Evolutionary conservation across 2,888 invertebrate genomes (phyloP).

Genomic region (Pediacus dermestoides): DNA sequence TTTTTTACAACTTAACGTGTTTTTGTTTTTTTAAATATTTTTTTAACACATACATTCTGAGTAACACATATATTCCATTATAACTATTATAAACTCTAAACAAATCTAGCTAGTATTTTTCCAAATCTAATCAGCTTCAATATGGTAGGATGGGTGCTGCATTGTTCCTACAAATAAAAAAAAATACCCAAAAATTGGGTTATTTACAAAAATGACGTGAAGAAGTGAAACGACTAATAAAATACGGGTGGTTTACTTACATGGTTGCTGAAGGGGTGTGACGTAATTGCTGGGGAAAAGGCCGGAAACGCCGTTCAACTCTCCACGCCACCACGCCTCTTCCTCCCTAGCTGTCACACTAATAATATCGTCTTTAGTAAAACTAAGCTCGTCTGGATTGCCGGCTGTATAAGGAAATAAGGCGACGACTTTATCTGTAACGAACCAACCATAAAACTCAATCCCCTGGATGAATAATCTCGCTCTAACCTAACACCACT

Average conservation of each 20-base stretch:
- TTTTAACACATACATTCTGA: conserved; percentile 32
- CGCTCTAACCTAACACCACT: conserved; percentile 45
- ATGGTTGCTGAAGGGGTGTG: conserved; percentile 58
- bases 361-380: conserved; percentile 88
- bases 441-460: conserved; percentile 20
- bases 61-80: conserved; percentile 24
- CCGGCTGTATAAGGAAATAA: conserved; percentile 91
- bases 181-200: conserved; percentile 11
- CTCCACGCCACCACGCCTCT: conserved; percentile 97
- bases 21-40: no score
- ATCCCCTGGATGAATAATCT: no score
- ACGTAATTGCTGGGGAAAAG: conserved; percentile 97
- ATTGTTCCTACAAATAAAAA: conserved; percentile 42
- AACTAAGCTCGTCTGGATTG: conserved; percentile 91
- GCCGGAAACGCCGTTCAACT: conserved; percentile 83
- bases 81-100: conserved; percentile 31
- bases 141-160: conserved; percentile 51
- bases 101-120: conserved; percentile 26
- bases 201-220: background rate
- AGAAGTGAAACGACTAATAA: conserved; percentile 2
- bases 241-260: conserved; percentile 53
- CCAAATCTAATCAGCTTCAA: conserved; percentile 43
- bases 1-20: no score
- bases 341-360: conserved; percentile 87
- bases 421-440: conserved; percentile 81